Evolutionary conservation across 2,888 invertebrate species (phyloP), one percentile per base, ranked within the genome.

Genomic region (Nymphalis urticae): DNA sequence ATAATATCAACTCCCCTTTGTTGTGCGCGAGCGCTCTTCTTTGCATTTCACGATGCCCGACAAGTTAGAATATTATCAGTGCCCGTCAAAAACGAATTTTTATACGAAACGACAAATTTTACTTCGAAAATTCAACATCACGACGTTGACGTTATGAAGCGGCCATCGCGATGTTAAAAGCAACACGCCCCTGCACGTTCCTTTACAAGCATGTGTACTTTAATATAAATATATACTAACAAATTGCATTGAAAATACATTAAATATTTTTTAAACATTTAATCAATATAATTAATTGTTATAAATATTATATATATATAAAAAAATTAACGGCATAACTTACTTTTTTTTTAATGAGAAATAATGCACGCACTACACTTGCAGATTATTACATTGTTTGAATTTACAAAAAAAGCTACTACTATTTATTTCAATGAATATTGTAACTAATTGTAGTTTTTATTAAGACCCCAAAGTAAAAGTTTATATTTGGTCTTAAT

Each of bases 21-120:
- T 86, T 88, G 80, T 89, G 88, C 82, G 90, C 87, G 87, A 86
- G 85, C 85, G 88, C 86, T 83, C 89, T 91, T 85, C 92, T 92
- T 90, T 92, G 92, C 90, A 92, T 92, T 87, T 91, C 92, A 91
- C 90, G 88, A 84, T 75, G 82, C 79, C 82, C 78, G 79, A 79
- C 87, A 85, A 86, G 83, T 81, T 85, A 82, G 75, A 75, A 79
- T 79, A 73, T 80, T 83, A 82, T 85, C 82, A 82, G 79, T 81
- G 79, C 78, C 80, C 82, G 79, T 75, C 77, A 77, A 82, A 79
- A 76, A 77, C 76, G 81, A 76, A 78, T 82, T 77, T 58, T 82
- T 81, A 85, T 82, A 80, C 77, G 80, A 76, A 81, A 82, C 81
- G 81, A 80, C 79, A 82, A 82, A 79, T 80, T 85, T 83, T 82